A percentile compares a stretch with the other conserved stretches of the same genome.
Conservation (phyloP, 2,888 invertebrate genomes). For the Lordiphosa fenestrarum region DNA sequence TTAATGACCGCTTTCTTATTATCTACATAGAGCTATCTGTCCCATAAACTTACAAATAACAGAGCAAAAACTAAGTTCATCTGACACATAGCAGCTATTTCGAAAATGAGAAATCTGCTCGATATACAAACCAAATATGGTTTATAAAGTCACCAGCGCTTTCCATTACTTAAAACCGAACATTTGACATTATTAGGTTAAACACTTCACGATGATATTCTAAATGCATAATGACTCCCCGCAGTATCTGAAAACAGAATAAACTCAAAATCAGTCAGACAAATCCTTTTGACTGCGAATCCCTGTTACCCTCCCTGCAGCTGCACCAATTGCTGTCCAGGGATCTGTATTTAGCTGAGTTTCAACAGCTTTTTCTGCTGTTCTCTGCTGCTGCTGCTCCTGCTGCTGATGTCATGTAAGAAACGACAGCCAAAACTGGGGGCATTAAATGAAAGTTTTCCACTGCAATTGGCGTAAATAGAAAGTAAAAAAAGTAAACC, state of each 20-base stretch:
- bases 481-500: slow-evolving; percentile 49
- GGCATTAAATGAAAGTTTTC: slow-evolving; percentile 61
- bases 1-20: too few species aligned
- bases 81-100: too few species aligned
- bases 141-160: too few species aligned
- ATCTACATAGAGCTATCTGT: too few species aligned
- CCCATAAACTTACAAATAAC: too few species aligned
- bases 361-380: slow-evolving; percentile 36
- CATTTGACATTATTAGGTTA: too few species aligned
- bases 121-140: too few species aligned
- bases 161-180: too few species aligned
- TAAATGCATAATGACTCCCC: too few species aligned
- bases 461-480: slow-evolving; percentile 63
- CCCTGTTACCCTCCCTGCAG: slow-evolving; percentile 7
- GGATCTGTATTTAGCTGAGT: slow-evolving; percentile 62
- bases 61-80: too few species aligned
- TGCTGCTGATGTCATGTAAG: slow-evolving; percentile 45
- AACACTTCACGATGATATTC: too few species aligned
- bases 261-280: slow-evolving; percentile 8
- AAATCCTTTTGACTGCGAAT: slow-evolving; percentile 39
- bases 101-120: too few species aligned
- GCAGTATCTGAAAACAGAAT: not conserved
- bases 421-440: slow-evolving; percentile 66
- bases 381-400: slow-evolving; percentile 16
- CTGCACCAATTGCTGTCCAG: slow-evolving; percentile 21